A percentile compares a stretch with the other conserved stretches of the same genome.
Evolutionary conservation across 2,797 vertebrate genomes (phyloP).

Genomic region (Pseudotriccus pelzelni): DNA sequence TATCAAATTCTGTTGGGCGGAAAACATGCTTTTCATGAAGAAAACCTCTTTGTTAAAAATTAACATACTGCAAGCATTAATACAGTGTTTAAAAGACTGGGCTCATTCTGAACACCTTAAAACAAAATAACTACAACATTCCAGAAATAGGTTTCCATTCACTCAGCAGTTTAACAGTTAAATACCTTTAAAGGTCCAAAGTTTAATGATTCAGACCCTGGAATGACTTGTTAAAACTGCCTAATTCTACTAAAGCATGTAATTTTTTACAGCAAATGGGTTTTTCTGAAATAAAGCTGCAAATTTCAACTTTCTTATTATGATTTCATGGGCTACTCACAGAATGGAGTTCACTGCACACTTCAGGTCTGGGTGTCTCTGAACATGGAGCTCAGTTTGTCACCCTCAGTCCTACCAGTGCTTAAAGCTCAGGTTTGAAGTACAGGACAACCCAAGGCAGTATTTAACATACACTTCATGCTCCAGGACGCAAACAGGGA

Average conservation of each 20-base stretch:
- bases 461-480: background rate
- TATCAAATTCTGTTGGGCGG: background rate
- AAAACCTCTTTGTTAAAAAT: constrained; percentile 41
- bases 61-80: constrained; percentile 27
- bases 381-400: background rate
- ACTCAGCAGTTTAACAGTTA: constrained; percentile 35
- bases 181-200: constrained; percentile 28
- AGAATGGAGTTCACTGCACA: background rate
- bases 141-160: background rate
- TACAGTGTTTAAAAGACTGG: constrained; percentile 5
- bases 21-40: background rate
- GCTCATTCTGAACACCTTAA: constrained; percentile 14
- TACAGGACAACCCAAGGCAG: background rate
- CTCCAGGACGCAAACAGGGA: background rate
- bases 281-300: background rate
- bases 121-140: constrained; percentile 33
- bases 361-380: background rate
- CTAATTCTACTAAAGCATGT: background rate
- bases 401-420: rapidly evolving
- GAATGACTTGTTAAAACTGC: background rate
- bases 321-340: background rate
- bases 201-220: constrained; percentile 15
- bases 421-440: background rate
- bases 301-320: background rate
- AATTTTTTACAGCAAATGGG: background rate